Base-by-base conservation (phyloP, 2,888 invertebrate genomes). In the Agrotis clavis region DNA sequence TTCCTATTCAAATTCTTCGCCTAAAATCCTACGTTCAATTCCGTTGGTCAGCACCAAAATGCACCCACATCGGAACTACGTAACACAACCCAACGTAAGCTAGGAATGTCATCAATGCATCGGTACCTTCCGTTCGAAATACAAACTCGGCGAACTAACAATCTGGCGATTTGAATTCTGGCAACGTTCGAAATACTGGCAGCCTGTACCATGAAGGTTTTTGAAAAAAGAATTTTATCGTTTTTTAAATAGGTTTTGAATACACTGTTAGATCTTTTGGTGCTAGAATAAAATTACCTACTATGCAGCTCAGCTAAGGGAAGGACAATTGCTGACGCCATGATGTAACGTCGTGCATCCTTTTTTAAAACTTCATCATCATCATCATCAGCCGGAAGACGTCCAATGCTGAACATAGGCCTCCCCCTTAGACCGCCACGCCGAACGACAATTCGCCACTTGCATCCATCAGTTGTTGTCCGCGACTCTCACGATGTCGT, bases 51-150 rank as follows among this genome's bases (percentile, higher is more conserved):
- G 53, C 18, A 4, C 18, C 35, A 48, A 21, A 73, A 51, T 78
- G 5, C 45, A 69, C 1, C 11, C n/a, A 59, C 3, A 11, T 21
- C 13, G 25, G 14, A 21, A 0, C 30, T n/a, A 77, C 70, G 64
- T 48, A 77, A 62, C 53, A 61, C 18, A 60, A 61, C 35, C 50
- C n/a, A 74, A 83, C 73, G 73, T 71, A 72, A 65, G 35, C 76
- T 85, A 76, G 71, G 72, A 72, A 80, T 83, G 73, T 57, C 61
- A 65, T 71, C 67, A 54, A 79, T 83, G 73, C 53, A 56, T 65
- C 57, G 57, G 50, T 57, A 63, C 59, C 66, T 69, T 67, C 76
- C 41, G 74, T 75, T 74, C 68, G 76, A 41, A 74, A 74, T 75
- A 67, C 80, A 79, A 79, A 79, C 75, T 71, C 47, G 21, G 7